These are phyloP conservation scores for Tiaroga cobitis DNA, from an alignment of 2,797 vertebrate genomes.

Conservation along the genomic window DNA sequence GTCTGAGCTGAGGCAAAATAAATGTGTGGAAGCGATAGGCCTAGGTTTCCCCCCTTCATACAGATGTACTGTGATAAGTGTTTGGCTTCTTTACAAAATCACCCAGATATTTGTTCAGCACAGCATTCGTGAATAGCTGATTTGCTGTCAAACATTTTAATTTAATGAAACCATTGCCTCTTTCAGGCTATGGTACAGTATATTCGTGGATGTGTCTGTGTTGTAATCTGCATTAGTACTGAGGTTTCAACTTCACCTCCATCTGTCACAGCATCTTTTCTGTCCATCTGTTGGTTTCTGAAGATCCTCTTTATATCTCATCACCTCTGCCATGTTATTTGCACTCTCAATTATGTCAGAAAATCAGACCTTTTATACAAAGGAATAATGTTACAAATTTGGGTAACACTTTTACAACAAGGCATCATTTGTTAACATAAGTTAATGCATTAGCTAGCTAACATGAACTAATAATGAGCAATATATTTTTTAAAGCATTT, in stretches of 20 bases:
- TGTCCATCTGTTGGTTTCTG: slow-evolving; percentile 67
- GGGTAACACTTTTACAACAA: neutral
- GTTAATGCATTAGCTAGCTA: neutral
- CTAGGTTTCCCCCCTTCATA: neutral
- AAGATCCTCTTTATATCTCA: slow-evolving; percentile 45
- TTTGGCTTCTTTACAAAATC: neutral
- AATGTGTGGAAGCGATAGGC: slow-evolving; percentile 34
- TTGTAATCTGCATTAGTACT: slow-evolving; percentile 45
- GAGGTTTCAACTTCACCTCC: slow-evolving; percentile 66
- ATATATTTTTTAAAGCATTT: neutral
- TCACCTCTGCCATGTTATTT: neutral
- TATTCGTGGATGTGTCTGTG: neutral
- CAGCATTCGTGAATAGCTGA: neutral
- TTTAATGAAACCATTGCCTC: neutral
- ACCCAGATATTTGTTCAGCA: neutral
- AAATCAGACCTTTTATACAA: neutral
- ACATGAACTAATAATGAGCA: neutral
- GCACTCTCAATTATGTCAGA: neutral
- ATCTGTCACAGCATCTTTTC: slow-evolving; percentile 68
- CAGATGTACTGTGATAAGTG: neutral
- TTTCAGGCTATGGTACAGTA: neutral
- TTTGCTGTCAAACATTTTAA: slow-evolving; percentile 1
- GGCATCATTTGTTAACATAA: neutral
- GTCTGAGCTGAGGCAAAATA: slow-evolving; percentile 31
- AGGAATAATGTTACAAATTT: neutral